A percentile compares a stretch with the other conserved stretches of the same genome.
Evolutionary conservation across 2,797 vertebrate species (phyloP).

Genomic region (Channallabes apus): DNA sequence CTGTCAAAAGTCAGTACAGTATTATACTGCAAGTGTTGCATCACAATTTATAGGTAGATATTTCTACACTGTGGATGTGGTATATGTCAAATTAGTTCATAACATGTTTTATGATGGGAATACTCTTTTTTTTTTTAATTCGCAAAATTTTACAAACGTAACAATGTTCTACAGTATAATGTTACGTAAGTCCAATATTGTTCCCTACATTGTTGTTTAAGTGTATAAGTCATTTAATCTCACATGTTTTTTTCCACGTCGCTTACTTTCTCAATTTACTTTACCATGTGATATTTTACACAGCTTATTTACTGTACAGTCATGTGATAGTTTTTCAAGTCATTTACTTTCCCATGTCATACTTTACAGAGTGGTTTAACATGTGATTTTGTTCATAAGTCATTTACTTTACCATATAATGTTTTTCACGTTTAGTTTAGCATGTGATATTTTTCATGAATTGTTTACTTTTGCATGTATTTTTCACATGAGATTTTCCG

Average conservation of each 20-base stretch:
- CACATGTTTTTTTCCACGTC: too few species aligned
- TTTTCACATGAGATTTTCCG: neutral
- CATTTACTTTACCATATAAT: too few species aligned
- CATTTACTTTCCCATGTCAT: too few species aligned
- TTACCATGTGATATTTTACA: neutral
- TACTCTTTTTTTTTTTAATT: neutral
- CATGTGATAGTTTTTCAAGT: too few species aligned
- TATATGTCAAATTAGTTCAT: neutral
- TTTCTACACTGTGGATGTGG: neutral
- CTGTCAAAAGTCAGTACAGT: neutral
- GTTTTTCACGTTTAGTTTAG: neutral
- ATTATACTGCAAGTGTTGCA: neutral
- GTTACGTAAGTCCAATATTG: neutral
- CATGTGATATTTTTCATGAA: neutral
- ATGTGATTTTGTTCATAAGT: too few species aligned
- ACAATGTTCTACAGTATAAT: neutral
- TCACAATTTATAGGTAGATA: neutral
- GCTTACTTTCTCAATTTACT: too few species aligned
- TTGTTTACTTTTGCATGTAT: neutral
- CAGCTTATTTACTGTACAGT: too few species aligned
- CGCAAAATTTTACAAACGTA: neutral
- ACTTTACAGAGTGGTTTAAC: too few species aligned
- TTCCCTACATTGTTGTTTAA: too few species aligned
- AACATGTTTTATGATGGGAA: neutral
- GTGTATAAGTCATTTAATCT: too few species aligned